phyloP scores from a whole-genome alignment of 1,140 invertebrate genomes.

The Littorina saxatilis region DNA sequence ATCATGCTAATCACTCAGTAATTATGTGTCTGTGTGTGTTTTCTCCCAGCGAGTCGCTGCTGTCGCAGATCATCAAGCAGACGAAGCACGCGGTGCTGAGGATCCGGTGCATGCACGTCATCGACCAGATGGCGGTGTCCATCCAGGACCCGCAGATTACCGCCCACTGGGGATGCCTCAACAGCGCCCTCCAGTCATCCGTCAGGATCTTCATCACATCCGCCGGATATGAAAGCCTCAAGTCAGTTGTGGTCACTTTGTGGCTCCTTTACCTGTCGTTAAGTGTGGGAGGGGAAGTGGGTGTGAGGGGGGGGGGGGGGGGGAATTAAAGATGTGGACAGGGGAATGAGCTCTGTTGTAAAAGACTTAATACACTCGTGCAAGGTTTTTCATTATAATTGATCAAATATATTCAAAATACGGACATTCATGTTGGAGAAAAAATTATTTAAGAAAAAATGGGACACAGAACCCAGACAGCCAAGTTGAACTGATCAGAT shows the following conservation, averaged over 20 bases:
- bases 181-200: conserved; percentile 83
- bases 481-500: too few relatives aligned
- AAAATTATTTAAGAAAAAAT: too few relatives aligned
- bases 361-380: too few relatives aligned
- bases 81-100: conserved; percentile 96
- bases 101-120: conserved; percentile 80
- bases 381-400: too few relatives aligned
- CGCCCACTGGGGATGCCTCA: conserved; percentile 94
- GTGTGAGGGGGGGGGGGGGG: neutral
- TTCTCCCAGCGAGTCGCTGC: conserved; percentile 81
- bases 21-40: conserved; percentile 5
- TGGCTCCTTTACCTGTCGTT: too few relatives aligned
- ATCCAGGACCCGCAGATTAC: conserved; percentile 95
- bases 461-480: too few relatives aligned
- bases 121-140: conserved; percentile 95
- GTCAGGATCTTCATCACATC: conserved; percentile 93
- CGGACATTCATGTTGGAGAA: too few relatives aligned
- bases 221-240: conserved; percentile 83
- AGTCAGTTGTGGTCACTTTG: conserved; percentile 56
- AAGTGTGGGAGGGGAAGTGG: neutral
- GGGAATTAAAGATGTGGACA: neutral
- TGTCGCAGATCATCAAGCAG: conserved; percentile 98
- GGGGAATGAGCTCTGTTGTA: too few relatives aligned
- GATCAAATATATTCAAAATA: too few relatives aligned
- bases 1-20: too few relatives aligned